Conservation (phyloP, 2,888 invertebrate genomes). For the Diadegma fenestrale region DNA sequence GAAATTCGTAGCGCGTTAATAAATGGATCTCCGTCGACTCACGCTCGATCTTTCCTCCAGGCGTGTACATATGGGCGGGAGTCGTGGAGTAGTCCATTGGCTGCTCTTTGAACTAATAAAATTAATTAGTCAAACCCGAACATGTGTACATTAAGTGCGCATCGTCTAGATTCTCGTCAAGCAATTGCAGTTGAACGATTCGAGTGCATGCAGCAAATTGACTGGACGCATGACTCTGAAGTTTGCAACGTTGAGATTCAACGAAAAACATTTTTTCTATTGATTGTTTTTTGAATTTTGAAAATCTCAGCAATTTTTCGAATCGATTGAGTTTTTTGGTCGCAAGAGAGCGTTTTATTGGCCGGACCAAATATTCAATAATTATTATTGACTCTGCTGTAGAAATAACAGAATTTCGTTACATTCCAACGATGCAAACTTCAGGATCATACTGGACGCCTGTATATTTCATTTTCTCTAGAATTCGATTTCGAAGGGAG, state of each 20-base stretch:
- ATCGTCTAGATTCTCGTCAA: neutral
- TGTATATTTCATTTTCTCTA: neutral
- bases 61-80: neutral
- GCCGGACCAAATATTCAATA: no score
- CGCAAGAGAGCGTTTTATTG: no score
- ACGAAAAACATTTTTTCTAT: no score
- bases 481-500: neutral
- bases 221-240: neutral
- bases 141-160: neutral
- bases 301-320: no score
- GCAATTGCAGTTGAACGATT: neutral
- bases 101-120: neutral
- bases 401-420: no score
- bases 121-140: neutral
- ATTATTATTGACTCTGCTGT: no score
- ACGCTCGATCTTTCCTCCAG: neutral
- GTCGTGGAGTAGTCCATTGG: neutral
- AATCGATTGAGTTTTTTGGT: no score
- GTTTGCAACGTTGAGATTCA: no score
- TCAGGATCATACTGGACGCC: neutral
- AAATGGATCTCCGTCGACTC: neutral
- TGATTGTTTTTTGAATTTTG: no score
- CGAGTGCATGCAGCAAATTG: neutral
- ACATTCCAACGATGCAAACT: no score
- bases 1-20: conserved; percentile 37